Evolutionary conservation across 2,797 vertebrate species (phyloP).

Genomic region (Siniperca obscura): DNA sequence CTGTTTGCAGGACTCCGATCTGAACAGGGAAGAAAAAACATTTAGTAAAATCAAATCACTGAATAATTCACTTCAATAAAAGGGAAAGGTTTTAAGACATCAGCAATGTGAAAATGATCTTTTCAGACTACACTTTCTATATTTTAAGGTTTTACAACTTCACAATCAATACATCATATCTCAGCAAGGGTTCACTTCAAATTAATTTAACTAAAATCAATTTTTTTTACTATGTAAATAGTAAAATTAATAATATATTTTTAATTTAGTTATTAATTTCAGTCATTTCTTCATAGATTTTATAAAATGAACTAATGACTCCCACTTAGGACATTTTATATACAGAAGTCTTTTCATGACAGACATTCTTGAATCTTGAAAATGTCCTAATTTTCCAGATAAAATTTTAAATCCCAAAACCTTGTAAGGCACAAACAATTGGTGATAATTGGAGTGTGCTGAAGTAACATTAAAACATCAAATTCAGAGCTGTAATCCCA

Average conservation of each 20-base stretch:
- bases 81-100: background rate
- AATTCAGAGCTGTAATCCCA: background rate
- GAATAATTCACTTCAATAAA: background rate
- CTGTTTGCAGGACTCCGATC: conserved; percentile 83
- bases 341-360: background rate
- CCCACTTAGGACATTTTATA: background rate
- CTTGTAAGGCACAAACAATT: background rate
- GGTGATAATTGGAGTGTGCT: too few species aligned
- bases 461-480: background rate
- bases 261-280: too few species aligned
- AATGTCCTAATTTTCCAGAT: background rate
- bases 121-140: background rate
- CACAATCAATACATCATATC: background rate
- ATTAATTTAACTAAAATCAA: background rate
- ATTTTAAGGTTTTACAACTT: background rate
- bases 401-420: background rate
- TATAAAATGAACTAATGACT: background rate
- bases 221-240: too few species aligned
- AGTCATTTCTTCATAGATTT: background rate
- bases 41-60: background rate
- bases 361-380: background rate
- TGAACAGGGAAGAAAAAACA: conserved; percentile 58
- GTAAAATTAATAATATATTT: too few species aligned
- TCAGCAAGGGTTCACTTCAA: background rate
- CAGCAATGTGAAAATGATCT: background rate